Percentiles rank a stretch among this genome's conserved stretches.
Conservation (phyloP, 2,113 vertebrate genomes). For the Eretmodus cyanostictus region DNA sequence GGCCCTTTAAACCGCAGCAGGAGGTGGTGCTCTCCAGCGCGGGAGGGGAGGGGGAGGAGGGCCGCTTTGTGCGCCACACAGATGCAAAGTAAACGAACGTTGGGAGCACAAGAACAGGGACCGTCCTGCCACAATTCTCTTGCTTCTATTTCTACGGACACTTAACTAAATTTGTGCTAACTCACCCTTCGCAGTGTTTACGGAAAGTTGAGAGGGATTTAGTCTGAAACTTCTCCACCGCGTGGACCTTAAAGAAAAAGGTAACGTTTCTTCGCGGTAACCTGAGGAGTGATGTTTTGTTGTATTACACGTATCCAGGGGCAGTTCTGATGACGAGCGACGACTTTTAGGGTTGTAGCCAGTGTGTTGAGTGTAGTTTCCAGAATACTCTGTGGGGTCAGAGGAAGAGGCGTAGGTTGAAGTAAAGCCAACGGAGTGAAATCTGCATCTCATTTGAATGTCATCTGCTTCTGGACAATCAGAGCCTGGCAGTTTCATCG, state of each 20-base stretch:
- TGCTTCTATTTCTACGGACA: background rate
- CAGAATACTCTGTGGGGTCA: background rate
- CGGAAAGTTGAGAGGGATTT: conserved; percentile 13
- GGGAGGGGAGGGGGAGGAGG: background rate
- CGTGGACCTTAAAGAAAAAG: background rate
- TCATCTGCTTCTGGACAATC: conserved; percentile 9
- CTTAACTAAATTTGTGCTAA: background rate
- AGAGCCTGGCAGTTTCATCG: background rate
- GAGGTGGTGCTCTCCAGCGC: conserved; percentile 25
- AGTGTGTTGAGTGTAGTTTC: background rate
- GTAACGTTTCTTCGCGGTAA: conserved; percentile 9
- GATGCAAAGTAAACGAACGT: conserved; percentile 24
- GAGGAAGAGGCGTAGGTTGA: background rate
- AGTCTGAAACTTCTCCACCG: background rate
- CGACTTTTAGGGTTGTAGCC: background rate
- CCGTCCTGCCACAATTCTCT: background rate
- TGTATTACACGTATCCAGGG: background rate
- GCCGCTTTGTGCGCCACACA: conserved; percentile 47
- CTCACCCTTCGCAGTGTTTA: background rate
- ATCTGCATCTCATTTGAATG: conserved; percentile 64
- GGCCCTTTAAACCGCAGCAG: conserved; percentile 52
- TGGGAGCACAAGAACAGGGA: background rate
- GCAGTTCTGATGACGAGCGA: background rate
- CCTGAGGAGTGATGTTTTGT: background rate
- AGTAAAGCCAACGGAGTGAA: background rate